These are phyloP conservation scores for Limnephilus lunatus DNA, from an alignment of 2,888 invertebrate genomes.

Conservation along the genomic window DNA sequence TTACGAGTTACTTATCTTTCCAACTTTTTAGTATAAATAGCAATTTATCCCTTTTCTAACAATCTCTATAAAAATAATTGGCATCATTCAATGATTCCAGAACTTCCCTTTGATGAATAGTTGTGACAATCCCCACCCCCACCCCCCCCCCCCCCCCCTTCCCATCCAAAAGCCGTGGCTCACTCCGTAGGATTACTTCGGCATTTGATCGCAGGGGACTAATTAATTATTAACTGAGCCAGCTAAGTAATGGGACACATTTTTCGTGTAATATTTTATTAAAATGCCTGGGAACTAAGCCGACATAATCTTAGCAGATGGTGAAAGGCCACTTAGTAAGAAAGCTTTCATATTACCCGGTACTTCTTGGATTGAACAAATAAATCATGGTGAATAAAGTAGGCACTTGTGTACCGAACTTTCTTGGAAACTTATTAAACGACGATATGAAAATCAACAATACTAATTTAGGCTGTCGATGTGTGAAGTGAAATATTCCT, in stretches of 20 bases:
- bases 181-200: slow-evolving; percentile 29
- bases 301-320: slow-evolving; percentile 52
- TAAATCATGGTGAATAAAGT: background rate
- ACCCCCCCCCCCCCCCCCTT: too few species aligned
- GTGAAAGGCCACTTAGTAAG: slow-evolving; percentile 48
- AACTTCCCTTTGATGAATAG: background rate
- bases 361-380: background rate
- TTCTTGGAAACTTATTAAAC: background rate
- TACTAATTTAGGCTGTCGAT: too few species aligned
- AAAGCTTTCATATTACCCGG: slow-evolving; percentile 30
- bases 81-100: background rate
- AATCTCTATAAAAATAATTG: background rate
- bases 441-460: background rate
- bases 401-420: background rate
- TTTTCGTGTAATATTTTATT: slow-evolving; percentile 49
- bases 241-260: slow-evolving; percentile 43
- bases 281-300: slow-evolving; percentile 52
- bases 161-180: slow-evolving; percentile 2
- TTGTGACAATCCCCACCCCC: background rate
- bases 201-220: slow-evolving; percentile 33
- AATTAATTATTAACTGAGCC: slow-evolving; percentile 40
- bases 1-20: background rate
- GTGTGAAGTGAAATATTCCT: too few species aligned
- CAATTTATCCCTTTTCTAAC: background rate
- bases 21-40: background rate